A percentile compares a stretch with the other conserved stretches of the same genome.
These are phyloP conservation scores for Litoditis marina DNA, from an alignment of 2,888 invertebrate species.

Conservation along the genomic window DNA sequence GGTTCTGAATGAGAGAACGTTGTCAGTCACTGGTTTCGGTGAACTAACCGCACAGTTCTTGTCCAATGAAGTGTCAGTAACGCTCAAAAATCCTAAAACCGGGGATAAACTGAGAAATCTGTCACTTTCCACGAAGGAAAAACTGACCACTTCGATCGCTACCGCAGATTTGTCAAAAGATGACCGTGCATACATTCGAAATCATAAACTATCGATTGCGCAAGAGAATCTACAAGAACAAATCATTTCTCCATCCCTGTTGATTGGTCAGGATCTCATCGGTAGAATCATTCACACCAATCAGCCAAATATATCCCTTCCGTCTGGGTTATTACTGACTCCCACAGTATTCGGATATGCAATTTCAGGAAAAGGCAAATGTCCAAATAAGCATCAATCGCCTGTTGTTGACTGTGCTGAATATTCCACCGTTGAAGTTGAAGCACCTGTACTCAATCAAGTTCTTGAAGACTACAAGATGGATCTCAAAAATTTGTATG, in stretches of 20 bases:
- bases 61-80: too few species aligned
- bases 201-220: background rate
- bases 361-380: background rate
- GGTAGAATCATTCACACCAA: background rate
- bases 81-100: too few species aligned
- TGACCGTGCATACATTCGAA: background rate
- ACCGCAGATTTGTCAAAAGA: background rate
- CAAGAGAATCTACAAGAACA: background rate
- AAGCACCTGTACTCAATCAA: background rate
- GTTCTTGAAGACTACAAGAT: background rate
- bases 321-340: background rate
- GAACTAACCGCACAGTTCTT: too few species aligned
- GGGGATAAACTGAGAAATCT: too few species aligned
- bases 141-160: too few species aligned
- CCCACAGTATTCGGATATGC: background rate
- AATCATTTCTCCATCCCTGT: background rate
- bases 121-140: too few species aligned
- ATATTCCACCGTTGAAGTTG: too few species aligned
- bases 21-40: background rate
- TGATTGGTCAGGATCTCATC: background rate
- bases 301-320: background rate
- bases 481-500: background rate
- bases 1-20: background rate
- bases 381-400: background rate
- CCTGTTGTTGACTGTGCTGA: background rate